Percentiles rank a stretch among this genome's conserved stretches.
Evolutionary conservation across 2,113 vertebrate species (phyloP).

Genomic region (Ptyas mucosa): DNA sequence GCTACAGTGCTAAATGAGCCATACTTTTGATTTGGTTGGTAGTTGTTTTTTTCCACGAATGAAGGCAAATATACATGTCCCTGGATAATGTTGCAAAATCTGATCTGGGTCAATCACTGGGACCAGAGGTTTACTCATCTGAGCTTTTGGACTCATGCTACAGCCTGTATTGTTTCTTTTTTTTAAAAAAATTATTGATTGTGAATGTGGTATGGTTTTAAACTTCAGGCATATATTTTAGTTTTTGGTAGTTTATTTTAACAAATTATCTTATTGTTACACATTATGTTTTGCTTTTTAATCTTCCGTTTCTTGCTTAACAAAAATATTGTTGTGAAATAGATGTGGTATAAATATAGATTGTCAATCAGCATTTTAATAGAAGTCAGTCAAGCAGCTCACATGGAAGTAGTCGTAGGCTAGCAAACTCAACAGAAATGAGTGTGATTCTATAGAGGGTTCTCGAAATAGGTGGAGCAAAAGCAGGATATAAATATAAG

Average conservation of each 20-base stretch:
- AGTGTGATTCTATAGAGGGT: background rate
- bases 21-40: background rate
- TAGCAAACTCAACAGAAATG: background rate
- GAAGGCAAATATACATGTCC: too few species aligned
- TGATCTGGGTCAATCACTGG: too few species aligned
- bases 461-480: background rate
- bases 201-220: background rate
- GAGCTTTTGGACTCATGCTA: too few species aligned
- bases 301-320: background rate
- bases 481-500: background rate
- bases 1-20: background rate
- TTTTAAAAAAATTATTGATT: background rate
- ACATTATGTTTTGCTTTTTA: background rate
- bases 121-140: too few species aligned
- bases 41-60: background rate
- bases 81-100: too few species aligned
- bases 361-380: background rate
- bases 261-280: background rate
- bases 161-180: too few species aligned
- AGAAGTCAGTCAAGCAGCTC: background rate
- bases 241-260: background rate
- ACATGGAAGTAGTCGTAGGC: background rate
- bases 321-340: background rate
- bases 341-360: background rate
- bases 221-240: background rate